These are phyloP conservation scores for Chymomyza amoena DNA, from an alignment of 2,888 invertebrate genomes.

Conservation along the genomic window DNA sequence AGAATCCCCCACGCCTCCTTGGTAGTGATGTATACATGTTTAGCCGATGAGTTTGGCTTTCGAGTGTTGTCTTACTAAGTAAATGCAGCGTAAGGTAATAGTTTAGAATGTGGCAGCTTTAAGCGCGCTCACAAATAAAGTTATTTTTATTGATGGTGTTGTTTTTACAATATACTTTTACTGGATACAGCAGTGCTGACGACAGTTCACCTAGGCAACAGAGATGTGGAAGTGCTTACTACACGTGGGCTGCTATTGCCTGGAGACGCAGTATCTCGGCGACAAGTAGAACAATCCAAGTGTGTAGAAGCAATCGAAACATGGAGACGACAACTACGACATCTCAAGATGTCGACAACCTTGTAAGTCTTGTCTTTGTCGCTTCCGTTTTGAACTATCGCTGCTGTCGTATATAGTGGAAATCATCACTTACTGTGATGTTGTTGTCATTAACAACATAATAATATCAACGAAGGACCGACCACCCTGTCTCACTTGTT, in stretches of 20 bases:
- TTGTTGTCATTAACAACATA: not conserved
- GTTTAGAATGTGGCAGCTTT: not conserved
- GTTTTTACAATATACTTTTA: too few species aligned
- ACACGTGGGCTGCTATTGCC: not conserved
- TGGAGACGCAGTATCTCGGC: not conserved
- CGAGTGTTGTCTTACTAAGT: not conserved
- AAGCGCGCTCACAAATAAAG: constrained; percentile 3
- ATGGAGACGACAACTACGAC: too few species aligned
- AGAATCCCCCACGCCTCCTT: constrained; percentile 6
- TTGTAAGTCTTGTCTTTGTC: not conserved
- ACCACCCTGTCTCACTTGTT: constrained; percentile 58
- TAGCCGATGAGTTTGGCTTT: not conserved
- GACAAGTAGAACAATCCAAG: not conserved
- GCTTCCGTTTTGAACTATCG: not conserved
- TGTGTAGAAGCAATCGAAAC: too few species aligned
- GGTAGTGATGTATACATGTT: constrained; percentile 20
- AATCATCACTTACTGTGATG: not conserved
- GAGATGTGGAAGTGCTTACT: too few species aligned
- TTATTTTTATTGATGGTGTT: not conserved
- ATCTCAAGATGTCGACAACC: too few species aligned
- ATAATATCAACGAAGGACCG: constrained; percentile 2
- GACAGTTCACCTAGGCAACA: not conserved
- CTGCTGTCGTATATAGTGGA: not conserved
- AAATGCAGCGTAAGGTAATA: not conserved
- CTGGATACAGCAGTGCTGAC: not conserved